These are phyloP conservation scores for Osmoderma eremita DNA, from an alignment of 2,888 invertebrate species.

Conservation along the genomic window DNA sequence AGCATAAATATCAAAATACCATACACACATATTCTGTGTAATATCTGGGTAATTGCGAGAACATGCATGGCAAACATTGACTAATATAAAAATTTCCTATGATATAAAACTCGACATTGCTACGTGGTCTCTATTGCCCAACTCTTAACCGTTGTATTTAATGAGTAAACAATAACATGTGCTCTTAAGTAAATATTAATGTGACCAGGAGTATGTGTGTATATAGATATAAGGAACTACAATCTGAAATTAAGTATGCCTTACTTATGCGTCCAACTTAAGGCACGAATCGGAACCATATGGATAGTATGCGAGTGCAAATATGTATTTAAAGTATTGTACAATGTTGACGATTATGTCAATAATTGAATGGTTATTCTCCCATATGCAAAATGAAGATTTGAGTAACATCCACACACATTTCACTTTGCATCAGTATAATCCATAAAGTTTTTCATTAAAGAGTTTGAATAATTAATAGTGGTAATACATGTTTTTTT, in stretches of 20 bases:
- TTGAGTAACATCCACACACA: no score
- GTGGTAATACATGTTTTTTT: background rate
- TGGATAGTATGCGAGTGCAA: slow-evolving; percentile 4
- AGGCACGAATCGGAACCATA: slow-evolving; percentile 5
- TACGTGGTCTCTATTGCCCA: slow-evolving; percentile 12
- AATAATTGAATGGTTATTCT: no score
- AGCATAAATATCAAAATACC: slow-evolving; percentile 20
- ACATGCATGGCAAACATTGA: slow-evolving; percentile 22
- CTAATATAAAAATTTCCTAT: slow-evolving; percentile 23
- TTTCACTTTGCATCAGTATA: no score
- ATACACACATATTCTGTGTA: slow-evolving; percentile 19
- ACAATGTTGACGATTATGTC: no score
- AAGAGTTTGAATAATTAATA: background rate
- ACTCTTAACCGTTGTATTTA: slow-evolving; percentile 34
- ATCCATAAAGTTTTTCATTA: background rate
- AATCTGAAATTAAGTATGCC: slow-evolving; percentile 18
- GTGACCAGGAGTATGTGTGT: background rate
- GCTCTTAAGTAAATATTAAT: slow-evolving; percentile 30
- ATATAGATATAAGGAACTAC: background rate
- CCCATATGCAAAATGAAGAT: no score
- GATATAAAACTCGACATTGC: slow-evolving; percentile 19
- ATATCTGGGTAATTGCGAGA: slow-evolving; percentile 17
- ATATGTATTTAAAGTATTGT: no score
- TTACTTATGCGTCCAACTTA: background rate
- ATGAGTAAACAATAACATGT: slow-evolving; percentile 33